Conservation (phyloP, 2,888 invertebrate genomes). For the Drosophila emarginata region DNA sequence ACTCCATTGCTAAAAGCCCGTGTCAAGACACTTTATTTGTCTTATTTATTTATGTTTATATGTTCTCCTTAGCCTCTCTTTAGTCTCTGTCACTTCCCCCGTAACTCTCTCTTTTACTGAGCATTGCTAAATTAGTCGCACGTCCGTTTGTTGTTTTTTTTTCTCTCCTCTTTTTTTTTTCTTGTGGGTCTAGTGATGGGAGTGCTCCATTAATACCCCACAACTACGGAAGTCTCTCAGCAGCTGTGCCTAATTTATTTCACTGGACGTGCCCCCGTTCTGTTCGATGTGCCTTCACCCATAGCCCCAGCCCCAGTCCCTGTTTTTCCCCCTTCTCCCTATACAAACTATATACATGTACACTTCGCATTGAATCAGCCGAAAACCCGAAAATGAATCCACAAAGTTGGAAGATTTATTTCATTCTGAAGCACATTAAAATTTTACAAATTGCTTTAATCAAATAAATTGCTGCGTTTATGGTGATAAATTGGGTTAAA, state of each 20-base stretch:
- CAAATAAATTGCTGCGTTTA: slow-evolving; percentile 75
- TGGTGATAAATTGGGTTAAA: slow-evolving; percentile 67
- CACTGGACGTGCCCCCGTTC: slow-evolving; percentile 67
- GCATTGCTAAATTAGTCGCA: slow-evolving; percentile 68
- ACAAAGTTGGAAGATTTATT: slow-evolving; percentile 69
- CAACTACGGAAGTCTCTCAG: slow-evolving; percentile 27
- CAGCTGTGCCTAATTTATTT: slow-evolving; percentile 74
- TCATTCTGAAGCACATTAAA: slow-evolving; percentile 74
- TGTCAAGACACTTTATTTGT: slow-evolving; percentile 72
- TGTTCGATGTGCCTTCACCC: slow-evolving; percentile 19
- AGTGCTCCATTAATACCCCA: slow-evolving; percentile 15
- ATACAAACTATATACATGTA: slow-evolving; percentile 3
- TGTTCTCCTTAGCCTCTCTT: slow-evolving; percentile 33
- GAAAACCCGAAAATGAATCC: slow-evolving; percentile 52
- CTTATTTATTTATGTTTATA: slow-evolving; percentile 74
- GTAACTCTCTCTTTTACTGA: neutral
- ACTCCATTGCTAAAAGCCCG: slow-evolving; percentile 59
- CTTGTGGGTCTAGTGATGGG: slow-evolving; percentile 7
- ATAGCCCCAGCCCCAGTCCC: slow-evolving; percentile 5
- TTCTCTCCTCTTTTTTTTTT: slow-evolving; percentile 9
- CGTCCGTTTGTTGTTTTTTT: slow-evolving; percentile 42
- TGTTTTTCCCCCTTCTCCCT: too few relatives aligned
- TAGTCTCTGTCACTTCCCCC: neutral
- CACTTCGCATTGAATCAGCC: slow-evolving; percentile 33
- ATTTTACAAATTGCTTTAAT: slow-evolving; percentile 76